Percentiles rank a stretch among this genome's conserved stretches.
These are phyloP conservation scores for Stratiomys singularior DNA, from an alignment of 2,888 invertebrate genomes.

Conservation along the genomic window DNA sequence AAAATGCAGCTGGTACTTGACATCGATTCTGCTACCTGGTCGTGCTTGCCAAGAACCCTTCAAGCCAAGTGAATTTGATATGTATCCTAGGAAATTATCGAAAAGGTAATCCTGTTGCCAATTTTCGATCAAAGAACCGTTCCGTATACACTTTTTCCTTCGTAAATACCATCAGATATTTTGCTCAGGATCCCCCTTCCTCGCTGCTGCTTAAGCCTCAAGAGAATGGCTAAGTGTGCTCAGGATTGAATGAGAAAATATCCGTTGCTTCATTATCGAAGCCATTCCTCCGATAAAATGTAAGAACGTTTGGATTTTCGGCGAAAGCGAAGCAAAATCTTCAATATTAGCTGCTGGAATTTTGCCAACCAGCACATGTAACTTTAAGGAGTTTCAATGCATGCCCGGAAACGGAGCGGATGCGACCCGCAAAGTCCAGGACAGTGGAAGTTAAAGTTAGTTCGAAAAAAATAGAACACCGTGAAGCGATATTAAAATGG, in stretches of 20 bases:
- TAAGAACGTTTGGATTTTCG: not conserved
- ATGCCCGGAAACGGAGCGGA: conserved; percentile 23
- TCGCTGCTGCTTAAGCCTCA: not conserved
- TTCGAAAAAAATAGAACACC: too few species aligned
- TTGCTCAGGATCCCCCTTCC: not conserved
- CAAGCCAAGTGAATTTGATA: conserved; percentile 24
- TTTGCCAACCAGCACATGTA: conserved; percentile 29
- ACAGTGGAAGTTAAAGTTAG: not conserved
- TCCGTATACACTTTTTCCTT: not conserved
- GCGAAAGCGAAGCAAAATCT: not conserved
- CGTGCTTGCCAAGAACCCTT: conserved; percentile 19
- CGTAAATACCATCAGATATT: not conserved
- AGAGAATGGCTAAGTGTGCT: not conserved
- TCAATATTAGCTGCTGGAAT: conserved; percentile 24
- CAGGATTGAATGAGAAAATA: conserved; percentile 28
- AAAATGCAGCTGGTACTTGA: conserved; percentile 6
- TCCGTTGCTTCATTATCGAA: conserved; percentile 48
- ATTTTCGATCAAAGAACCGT: conserved; percentile 43
- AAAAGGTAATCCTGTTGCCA: conserved; percentile 41
- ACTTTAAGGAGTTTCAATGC: conserved; percentile 16
- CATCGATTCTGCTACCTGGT: not conserved
- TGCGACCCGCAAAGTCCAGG: not conserved
- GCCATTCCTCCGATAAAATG: conserved; percentile 46
- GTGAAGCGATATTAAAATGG: not conserved
- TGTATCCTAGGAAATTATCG: conserved; percentile 36